These are phyloP conservation scores for Poeciliopsis prolifica DNA, from an alignment of 2,113 vertebrate genomes.

Conservation along the genomic window DNA sequence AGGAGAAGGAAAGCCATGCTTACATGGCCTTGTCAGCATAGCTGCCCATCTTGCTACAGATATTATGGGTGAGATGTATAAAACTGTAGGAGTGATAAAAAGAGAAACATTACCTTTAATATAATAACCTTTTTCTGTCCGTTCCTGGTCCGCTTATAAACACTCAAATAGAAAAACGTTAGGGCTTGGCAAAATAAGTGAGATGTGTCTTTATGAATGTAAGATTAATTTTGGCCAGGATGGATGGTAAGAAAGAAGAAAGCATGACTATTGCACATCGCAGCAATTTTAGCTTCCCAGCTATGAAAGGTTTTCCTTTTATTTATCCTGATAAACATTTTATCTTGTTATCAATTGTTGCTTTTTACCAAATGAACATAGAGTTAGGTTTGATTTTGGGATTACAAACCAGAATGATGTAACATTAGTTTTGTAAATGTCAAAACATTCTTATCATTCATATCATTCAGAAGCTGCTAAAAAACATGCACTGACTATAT, in stretches of 20 bases:
- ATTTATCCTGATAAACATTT: background rate
- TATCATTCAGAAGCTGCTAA: constrained; percentile 31
- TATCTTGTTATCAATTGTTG: background rate
- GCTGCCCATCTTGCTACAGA: background rate
- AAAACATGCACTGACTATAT: constrained; percentile 24
- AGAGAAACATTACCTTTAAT: background rate
- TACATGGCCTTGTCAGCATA: too few relatives aligned
- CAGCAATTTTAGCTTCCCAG: background rate
- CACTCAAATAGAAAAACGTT: background rate
- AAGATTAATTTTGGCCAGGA: background rate
- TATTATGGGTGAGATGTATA: background rate
- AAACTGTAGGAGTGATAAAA: background rate
- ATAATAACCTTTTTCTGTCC: background rate
- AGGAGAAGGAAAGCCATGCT: too few relatives aligned
- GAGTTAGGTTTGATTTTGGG: background rate
- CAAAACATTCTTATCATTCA: constrained; percentile 26
- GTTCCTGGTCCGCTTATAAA: background rate
- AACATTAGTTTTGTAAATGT: constrained; percentile 1
- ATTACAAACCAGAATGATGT: constrained; percentile 16
- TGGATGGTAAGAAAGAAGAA: too few relatives aligned
- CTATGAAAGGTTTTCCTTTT: background rate
- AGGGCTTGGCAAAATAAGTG: background rate
- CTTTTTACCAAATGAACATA: constrained; percentile 4
- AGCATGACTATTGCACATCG: background rate
- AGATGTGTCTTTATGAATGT: background rate